Base-by-base conservation (phyloP, 2,888 invertebrate genomes). In the Cantharis rustica region DNA sequence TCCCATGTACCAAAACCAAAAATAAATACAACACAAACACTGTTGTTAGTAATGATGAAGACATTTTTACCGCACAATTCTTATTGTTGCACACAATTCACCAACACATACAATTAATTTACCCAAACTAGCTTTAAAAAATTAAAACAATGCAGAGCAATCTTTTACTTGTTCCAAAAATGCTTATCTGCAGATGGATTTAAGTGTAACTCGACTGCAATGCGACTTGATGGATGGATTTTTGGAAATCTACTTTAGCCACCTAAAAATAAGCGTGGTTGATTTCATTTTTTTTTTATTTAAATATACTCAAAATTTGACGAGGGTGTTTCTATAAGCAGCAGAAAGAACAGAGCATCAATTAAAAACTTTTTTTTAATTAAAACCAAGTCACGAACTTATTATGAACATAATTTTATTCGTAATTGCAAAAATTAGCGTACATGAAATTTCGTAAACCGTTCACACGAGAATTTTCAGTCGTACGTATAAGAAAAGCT, bases 1-100 rank as follows among this genome's bases (percentile, higher is more conserved):
- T 83, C 63, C 80, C 82, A 68, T 31, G 47, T 11, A 68, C 75
- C 27, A 68, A 68, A 68, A 66, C 23, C 23, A 66, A 66, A 66
- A 66, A 66, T 20, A 23, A 20, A 16, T n/a, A 66, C 13, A 66
- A 66, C 64, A 66, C 16, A 17, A 66, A 16, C 64, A 66, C 64
- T 66, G 64, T 20, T 20, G 64, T 20, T 66, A 66, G 64, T 20
- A 63, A 63, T 63, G n/a, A 20, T n/a, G n/a, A 66, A 66, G 20
- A 20, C n/a, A 20, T 66, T 20, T 66, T 66, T 66, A 66, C 17
- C 17, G 10, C 64, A 20, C 16, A 66, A 17, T 20, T 66, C n/a
- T 17, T 66, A 20, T 66, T 20, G n/a, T 20, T 20, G 20, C n/a
- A 9, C 23, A 20, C 63, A 63, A 63, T 17, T 23, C 64, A 66